Percentiles rank a stretch among this genome's conserved stretches.
These are phyloP conservation scores for Bombus picipes DNA, from an alignment of 1,140 invertebrate species.

Conservation along the genomic window DNA sequence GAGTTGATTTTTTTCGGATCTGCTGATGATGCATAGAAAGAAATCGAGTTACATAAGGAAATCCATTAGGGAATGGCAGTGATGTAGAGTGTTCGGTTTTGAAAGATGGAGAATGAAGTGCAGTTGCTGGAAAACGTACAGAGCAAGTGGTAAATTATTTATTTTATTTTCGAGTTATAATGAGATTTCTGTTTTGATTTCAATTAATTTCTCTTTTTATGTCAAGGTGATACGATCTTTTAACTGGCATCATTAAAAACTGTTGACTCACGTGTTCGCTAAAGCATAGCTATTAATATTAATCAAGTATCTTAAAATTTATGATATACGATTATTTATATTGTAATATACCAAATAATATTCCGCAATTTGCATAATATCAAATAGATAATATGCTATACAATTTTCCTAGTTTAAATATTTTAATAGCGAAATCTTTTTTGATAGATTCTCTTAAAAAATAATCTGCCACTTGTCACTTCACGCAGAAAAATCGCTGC, in stretches of 20 bases:
- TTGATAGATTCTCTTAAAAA: neutral
- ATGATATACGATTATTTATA: neutral
- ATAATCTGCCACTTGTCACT: too few species aligned
- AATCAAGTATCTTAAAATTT: neutral
- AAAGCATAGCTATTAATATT: neutral
- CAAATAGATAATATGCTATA: too few species aligned
- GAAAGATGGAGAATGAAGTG: neutral
- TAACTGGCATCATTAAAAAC: neutral
- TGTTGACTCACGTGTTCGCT: neutral
- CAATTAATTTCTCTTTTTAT: neutral
- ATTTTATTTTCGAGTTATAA: neutral
- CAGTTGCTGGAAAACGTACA: neutral
- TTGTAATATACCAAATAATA: neutral
- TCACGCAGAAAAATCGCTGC: neutral
- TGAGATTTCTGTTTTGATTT: neutral
- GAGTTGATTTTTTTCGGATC: neutral
- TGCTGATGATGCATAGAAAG: neutral
- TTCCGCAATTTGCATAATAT: too few species aligned
- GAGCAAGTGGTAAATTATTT: neutral
- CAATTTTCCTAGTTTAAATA: too few species aligned
- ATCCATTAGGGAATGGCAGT: neutral
- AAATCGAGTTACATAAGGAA: constrained; percentile 15
- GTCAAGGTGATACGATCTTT: too few species aligned
- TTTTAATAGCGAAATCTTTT: neutral
- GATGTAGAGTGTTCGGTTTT: constrained; percentile 4